A percentile compares a stretch with the other conserved stretches of the same genome.
Evolutionary conservation across 2,797 vertebrate genomes (phyloP).

Genomic region (Peromyscus aztecus): DNA sequence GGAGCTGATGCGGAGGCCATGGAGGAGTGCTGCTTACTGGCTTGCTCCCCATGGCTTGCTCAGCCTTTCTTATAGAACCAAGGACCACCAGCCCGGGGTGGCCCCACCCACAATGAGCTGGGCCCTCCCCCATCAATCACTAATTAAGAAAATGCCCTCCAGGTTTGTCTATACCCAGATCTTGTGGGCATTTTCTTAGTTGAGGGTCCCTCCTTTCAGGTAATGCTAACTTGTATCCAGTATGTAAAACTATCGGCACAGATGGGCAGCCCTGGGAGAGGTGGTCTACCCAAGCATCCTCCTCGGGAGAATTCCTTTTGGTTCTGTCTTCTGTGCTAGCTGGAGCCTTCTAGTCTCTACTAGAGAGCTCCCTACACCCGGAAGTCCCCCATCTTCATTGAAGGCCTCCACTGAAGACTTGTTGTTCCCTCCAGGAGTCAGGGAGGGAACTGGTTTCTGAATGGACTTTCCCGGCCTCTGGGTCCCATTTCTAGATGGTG

Average conservation of each 20-base stretch:
- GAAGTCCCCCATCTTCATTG: background rate
- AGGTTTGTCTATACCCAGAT: background rate
- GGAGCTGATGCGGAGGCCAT: background rate
- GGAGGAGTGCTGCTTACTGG: background rate
- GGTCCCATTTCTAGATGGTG: background rate
- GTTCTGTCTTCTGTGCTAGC: background rate
- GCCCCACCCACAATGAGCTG: background rate
- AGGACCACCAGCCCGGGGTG: background rate
- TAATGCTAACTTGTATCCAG: background rate
- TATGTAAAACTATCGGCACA: background rate
- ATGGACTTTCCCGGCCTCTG: background rate
- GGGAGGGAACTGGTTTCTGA: conserved; percentile 44
- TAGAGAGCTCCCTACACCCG: background rate
- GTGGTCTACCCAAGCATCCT: background rate
- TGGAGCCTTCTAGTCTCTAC: background rate
- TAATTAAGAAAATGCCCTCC: background rate
- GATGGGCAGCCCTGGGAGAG: background rate
- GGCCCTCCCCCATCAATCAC: background rate
- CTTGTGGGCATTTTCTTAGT: background rate
- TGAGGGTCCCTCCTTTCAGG: background rate
- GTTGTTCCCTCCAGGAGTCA: background rate
- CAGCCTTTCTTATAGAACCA: background rate
- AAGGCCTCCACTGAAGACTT: background rate
- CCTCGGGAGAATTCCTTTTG: background rate
- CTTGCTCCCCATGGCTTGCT: background rate